These are phyloP conservation scores for Lamproptera curius DNA, from an alignment of 2,888 invertebrate species.

Conservation along the genomic window DNA sequence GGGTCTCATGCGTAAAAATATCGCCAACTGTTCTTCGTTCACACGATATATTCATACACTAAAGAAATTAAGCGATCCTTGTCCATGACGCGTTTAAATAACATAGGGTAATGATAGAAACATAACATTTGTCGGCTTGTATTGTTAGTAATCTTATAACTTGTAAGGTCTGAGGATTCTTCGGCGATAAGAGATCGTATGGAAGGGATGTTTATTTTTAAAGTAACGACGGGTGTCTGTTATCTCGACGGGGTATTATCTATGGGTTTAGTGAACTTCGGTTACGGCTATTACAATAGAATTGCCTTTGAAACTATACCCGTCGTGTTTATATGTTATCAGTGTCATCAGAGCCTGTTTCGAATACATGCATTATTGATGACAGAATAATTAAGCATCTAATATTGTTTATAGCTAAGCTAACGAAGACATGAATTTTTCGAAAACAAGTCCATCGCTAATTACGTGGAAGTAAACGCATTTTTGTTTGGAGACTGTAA, in stretches of 20 bases:
- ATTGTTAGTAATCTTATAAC: too few relatives aligned
- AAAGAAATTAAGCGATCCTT: background rate
- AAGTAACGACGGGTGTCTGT: conserved; percentile 3
- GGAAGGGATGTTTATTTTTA: conserved; percentile 14
- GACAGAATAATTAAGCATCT: too few relatives aligned
- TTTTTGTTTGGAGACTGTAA: too few relatives aligned
- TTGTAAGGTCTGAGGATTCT: conserved; percentile 9
- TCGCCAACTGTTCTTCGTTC: conserved; percentile 14
- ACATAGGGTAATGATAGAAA: too few relatives aligned
- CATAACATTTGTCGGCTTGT: too few relatives aligned
- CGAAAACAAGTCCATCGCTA: too few relatives aligned
- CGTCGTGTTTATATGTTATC: background rate
- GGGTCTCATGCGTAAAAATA: conserved; percentile 10
- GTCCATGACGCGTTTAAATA: too few relatives aligned
- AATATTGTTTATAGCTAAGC: too few relatives aligned
- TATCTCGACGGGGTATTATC: conserved; percentile 18
- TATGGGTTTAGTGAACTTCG: conserved; percentile 19
- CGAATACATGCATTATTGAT: too few relatives aligned
- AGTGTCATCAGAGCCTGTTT: too few relatives aligned
- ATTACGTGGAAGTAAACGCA: too few relatives aligned
- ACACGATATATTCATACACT: conserved; percentile 5
- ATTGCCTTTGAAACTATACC: background rate
- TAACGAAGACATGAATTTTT: too few relatives aligned
- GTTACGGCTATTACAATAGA: background rate
- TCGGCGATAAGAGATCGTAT: conserved; percentile 12